Conservation (phyloP, 2,888 invertebrate species). For the Homarus gammarus region DNA sequence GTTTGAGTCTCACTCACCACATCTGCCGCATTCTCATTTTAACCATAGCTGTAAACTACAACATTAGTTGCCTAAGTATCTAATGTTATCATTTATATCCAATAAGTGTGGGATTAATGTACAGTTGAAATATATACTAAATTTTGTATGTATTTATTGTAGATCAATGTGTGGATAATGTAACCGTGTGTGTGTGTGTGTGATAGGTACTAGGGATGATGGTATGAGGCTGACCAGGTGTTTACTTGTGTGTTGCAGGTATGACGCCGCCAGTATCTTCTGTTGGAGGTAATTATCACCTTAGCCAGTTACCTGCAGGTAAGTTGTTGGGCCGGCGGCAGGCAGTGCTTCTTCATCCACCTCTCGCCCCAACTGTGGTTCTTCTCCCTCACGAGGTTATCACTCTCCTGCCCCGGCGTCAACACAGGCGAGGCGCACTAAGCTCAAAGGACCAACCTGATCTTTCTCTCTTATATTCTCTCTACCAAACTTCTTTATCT, state of each 20-base stretch:
- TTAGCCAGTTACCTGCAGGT: background rate
- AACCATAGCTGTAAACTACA: no score
- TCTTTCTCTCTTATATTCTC: no score
- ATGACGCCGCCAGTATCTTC: constrained; percentile 58
- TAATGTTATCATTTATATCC: no score
- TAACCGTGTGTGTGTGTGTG: constrained; percentile 6
- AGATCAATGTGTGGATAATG: no score
- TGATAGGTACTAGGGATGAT: background rate
- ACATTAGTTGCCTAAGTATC: no score
- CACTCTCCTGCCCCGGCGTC: background rate
- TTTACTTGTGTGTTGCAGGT: constrained; percentile 47
- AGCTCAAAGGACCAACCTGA: background rate
- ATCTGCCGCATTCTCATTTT: no score
- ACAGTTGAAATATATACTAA: no score
- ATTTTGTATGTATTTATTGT: no score
- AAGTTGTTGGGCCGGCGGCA: background rate
- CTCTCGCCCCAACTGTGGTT: background rate
- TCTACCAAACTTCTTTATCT: no score
- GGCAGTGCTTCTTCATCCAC: no score
- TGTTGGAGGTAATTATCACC: constrained; percentile 66
- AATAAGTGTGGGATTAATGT: no score
- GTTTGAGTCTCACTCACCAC: no score
- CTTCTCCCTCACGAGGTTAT: background rate
- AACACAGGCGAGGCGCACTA: background rate
- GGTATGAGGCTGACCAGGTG: constrained; percentile 4